Evolutionary conservation across 1,140 invertebrate species (phyloP).

Genomic region (Papilio xuthus): DNA sequence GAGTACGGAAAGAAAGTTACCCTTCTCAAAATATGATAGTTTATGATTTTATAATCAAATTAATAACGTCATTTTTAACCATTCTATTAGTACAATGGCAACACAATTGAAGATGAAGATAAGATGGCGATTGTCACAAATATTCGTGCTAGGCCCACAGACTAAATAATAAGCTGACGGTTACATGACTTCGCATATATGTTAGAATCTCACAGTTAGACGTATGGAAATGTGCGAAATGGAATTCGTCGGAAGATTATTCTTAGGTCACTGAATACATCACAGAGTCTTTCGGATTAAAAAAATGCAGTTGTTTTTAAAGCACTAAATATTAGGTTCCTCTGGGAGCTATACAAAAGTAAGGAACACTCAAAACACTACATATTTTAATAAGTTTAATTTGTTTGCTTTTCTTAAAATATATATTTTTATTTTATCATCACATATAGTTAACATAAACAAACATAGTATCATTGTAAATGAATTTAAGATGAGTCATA

Average conservation of each 20-base stretch:
- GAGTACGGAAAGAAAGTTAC: too few species aligned
- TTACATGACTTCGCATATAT: not conserved
- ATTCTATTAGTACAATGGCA: too few species aligned
- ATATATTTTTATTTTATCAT: not conserved
- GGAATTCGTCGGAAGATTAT: not conserved
- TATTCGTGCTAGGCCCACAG: too few species aligned
- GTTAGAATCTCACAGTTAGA: not conserved
- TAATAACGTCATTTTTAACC: too few species aligned
- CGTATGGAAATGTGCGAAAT: not conserved
- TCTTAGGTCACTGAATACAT: not conserved
- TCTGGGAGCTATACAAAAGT: too few species aligned
- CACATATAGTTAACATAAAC: not conserved
- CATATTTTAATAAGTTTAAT: not conserved
- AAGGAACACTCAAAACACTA: too few species aligned
- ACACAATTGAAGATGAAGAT: too few species aligned
- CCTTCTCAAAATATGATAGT: too few species aligned
- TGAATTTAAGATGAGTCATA: not conserved
- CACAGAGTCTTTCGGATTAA: not conserved
- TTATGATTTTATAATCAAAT: too few species aligned
- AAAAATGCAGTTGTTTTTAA: not conserved
- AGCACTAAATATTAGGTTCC: not conserved
- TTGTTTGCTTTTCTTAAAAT: not conserved
- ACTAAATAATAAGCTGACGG: not conserved
- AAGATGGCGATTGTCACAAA: too few species aligned
- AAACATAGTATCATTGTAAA: not conserved